These are phyloP conservation scores for Jordanella pulchra DNA, from an alignment of 2,797 vertebrate genomes.

Conservation along the genomic window DNA sequence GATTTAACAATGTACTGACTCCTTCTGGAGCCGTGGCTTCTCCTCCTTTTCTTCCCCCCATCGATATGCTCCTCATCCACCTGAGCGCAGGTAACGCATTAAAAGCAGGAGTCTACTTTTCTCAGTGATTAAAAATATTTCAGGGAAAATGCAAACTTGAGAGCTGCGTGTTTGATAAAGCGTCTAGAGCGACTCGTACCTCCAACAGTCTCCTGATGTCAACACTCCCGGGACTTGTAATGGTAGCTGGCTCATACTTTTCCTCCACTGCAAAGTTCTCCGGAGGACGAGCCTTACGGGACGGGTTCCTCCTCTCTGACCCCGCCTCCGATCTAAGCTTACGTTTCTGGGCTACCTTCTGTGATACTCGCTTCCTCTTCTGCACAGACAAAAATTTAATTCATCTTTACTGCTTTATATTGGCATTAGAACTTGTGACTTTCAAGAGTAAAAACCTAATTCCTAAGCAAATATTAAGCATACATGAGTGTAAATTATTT, in stretches of 20 bases:
- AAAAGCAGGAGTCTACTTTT: not conserved
- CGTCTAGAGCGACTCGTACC: constrained; percentile 66
- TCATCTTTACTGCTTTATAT: too few species aligned
- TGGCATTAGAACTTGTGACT: too few species aligned
- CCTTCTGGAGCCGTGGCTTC: constrained; percentile 46
- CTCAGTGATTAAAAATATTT: not conserved
- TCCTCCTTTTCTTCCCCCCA: constrained; percentile 53
- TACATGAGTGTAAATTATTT: too few species aligned
- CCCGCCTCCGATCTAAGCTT: constrained; percentile 75
- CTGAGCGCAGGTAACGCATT: constrained; percentile 47
- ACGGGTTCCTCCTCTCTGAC: constrained; percentile 87
- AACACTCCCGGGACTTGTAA: constrained; percentile 72
- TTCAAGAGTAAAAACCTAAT: too few species aligned
- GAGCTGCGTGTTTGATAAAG: not conserved
- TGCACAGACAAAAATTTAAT: constrained; percentile 32
- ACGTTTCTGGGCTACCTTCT: constrained; percentile 75
- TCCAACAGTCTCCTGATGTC: constrained; percentile 83
- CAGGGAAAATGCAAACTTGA: not conserved
- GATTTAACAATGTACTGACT: constrained; percentile 73
- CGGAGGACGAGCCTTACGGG: constrained; percentile 90
- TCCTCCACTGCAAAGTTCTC: constrained; percentile 92
- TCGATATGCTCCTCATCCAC: constrained; percentile 56
- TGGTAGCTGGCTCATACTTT: constrained; percentile 70
- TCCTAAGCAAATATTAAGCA: too few species aligned
- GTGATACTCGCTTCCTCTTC: constrained; percentile 76